Percentiles rank a stretch among this genome's conserved stretches.
Evolutionary conservation across 2,797 vertebrate species (phyloP).

Genomic region (Jordanella pulchra): DNA sequence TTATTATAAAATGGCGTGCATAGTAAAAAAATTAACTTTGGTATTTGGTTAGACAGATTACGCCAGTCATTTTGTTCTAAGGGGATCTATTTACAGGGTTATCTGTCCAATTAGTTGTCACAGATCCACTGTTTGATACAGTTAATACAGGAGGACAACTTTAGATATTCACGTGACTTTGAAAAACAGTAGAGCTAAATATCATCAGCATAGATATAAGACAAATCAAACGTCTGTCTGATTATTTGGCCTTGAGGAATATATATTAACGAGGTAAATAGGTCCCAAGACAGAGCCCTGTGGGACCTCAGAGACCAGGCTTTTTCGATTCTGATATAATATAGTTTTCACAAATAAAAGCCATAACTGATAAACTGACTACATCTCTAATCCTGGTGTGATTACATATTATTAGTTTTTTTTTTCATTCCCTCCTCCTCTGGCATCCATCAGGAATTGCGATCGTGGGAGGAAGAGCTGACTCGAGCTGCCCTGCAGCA

Average conservation of each 20-base stretch:
- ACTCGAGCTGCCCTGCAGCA: conserved; percentile 92
- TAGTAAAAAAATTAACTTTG: background rate
- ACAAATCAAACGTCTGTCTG: background rate
- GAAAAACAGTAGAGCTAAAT: background rate
- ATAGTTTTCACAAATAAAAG: background rate
- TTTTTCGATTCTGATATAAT: background rate
- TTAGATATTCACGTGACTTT: background rate
- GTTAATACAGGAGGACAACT: background rate
- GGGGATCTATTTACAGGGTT: too few relatives aligned
- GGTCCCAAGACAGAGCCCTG: background rate
- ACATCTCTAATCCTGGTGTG: background rate
- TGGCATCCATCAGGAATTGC: conserved; percentile 84
- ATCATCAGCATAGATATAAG: background rate
- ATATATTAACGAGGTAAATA: background rate
- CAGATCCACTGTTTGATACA: background rate
- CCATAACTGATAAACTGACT: background rate
- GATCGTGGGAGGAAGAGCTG: conserved; percentile 96
- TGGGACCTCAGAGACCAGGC: background rate
- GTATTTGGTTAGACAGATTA: background rate
- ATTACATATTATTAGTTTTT: background rate
- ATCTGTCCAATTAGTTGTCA: background rate
- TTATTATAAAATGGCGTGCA: background rate
- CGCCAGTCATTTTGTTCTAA: background rate
- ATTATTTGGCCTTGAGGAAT: background rate
- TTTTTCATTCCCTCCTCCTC: background rate